Percentiles rank a stretch among this genome's conserved stretches.
phyloP scores from a whole-genome alignment of 2,888 invertebrate species.

The Drosophila multiciliata region DNA sequence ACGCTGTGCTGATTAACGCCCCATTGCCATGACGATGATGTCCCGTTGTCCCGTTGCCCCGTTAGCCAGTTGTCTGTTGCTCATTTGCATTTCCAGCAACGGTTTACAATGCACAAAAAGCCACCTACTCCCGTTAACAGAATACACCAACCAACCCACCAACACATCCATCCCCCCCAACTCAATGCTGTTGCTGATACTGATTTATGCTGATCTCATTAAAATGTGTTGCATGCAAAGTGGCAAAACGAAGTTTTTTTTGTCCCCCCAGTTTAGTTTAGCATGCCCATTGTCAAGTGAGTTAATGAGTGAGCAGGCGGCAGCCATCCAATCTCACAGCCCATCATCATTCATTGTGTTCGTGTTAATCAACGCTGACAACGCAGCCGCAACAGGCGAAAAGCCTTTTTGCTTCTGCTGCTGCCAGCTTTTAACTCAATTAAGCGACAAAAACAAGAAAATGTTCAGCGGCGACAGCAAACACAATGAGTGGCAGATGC shows the following conservation, averaged over 20 bases:
- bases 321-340: slow-evolving; percentile 6
- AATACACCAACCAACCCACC: background rate
- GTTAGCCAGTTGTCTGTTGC: slow-evolving; percentile 47
- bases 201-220: slow-evolving; percentile 82
- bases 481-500: slow-evolving; percentile 7
- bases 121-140: slow-evolving; percentile 2
- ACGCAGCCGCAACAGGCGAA: slow-evolving; percentile 69
- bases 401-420: slow-evolving; percentile 59
- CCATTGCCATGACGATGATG: slow-evolving; percentile 64
- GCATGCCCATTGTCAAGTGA: slow-evolving; percentile 50
- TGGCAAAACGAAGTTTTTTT: slow-evolving; percentile 72
- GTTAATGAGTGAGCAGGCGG: slow-evolving; percentile 22
- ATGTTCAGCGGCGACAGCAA: slow-evolving; percentile 19
- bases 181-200: slow-evolving; percentile 58
- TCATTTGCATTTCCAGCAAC: slow-evolving; percentile 73
- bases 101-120: slow-evolving; percentile 32
- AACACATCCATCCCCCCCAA: slow-evolving; percentile 18
- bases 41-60: background rate
- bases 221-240: slow-evolving; percentile 65
- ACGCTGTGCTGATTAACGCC: slow-evolving; percentile 69
- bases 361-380: slow-evolving; percentile 81
- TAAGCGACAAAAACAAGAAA: slow-evolving; percentile 53
- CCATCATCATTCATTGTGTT: slow-evolving; percentile 81
- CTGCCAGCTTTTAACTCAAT: slow-evolving; percentile 68
- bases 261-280: slow-evolving; percentile 29